Evolutionary conservation across 2,113 vertebrate genomes (phyloP).

Genomic region (Hippocampus barbouri): DNA sequence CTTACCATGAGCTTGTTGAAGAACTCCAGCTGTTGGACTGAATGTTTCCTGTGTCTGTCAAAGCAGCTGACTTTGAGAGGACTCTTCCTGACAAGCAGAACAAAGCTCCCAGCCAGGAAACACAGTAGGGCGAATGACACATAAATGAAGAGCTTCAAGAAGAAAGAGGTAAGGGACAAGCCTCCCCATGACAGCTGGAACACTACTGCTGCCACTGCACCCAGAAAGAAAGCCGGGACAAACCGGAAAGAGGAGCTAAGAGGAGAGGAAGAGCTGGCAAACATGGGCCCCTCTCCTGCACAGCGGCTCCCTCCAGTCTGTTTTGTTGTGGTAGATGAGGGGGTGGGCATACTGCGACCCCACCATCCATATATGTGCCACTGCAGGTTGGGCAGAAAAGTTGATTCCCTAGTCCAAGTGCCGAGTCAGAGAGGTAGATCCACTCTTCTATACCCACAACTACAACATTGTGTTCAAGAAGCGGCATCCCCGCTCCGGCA

Average conservation of each 20-base stretch:
- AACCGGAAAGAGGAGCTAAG: conserved; percentile 55
- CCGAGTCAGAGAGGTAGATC: conserved; percentile 21
- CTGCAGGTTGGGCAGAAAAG: conserved; percentile 31
- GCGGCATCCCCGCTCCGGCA: conserved; percentile 64
- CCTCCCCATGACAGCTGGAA: conserved; percentile 72
- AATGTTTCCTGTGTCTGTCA: conserved; percentile 46
- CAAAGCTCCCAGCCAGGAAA: conserved; percentile 70
- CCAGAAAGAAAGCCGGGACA: conserved; percentile 66
- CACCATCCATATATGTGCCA: conserved; percentile 66
- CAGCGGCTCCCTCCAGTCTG: conserved; percentile 63
- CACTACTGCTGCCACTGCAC: conserved; percentile 65
- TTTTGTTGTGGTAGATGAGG: conserved; percentile 45
- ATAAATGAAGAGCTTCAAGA: conserved; percentile 75
- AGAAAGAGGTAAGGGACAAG: conserved; percentile 70
- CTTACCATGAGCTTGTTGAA: conserved; percentile 74
- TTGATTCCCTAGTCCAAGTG: conserved; percentile 18
- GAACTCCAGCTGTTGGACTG: conserved; percentile 54
- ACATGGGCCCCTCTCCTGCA: conserved; percentile 55
- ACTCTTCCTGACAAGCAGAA: conserved; percentile 69
- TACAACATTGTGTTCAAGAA: conserved; percentile 41
- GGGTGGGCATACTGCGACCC: conserved; percentile 62
- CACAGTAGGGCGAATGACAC: conserved; percentile 74
- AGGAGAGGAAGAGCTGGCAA: conserved; percentile 41
- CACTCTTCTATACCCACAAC: conserved; percentile 39
- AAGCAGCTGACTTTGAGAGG: conserved; percentile 68